Conservation (phyloP, 2,797 vertebrate species). For the Anas georgica region DNA sequence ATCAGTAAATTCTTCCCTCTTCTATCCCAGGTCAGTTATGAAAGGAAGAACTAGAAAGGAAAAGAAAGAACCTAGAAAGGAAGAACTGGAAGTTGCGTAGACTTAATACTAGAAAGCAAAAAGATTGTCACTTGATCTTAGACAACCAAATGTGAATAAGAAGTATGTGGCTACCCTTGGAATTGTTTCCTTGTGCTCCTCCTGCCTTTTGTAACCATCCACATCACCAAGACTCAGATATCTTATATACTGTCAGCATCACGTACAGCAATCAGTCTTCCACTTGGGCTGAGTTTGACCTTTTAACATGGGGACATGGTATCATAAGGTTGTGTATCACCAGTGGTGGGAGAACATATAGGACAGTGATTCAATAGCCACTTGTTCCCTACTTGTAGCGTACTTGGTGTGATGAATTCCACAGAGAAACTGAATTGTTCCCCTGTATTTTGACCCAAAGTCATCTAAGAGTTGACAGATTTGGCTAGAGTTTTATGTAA, state of each 20-base stretch:
- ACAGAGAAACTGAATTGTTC: not conserved
- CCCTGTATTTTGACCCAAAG: not conserved
- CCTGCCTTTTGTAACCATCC: not conserved
- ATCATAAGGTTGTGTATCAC: not conserved
- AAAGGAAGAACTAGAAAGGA: not conserved
- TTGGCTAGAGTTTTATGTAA: not conserved
- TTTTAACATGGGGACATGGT: not conserved
- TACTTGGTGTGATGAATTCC: not conserved
- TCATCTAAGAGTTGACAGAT: not conserved
- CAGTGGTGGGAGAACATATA: not conserved
- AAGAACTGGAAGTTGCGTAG: not conserved
- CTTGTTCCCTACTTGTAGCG: not conserved
- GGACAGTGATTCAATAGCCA: not conserved
- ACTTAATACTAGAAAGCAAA: not conserved
- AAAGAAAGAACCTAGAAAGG: not conserved
- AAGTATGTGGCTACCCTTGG: not conserved
- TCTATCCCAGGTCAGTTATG: not conserved
- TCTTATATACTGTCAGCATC: not conserved
- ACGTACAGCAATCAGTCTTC: not conserved
- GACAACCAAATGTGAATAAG: not conserved
- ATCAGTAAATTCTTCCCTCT: not conserved
- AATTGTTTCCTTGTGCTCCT: not conserved
- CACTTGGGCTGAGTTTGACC: not conserved
- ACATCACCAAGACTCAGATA: not conserved
- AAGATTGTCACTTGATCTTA: not conserved